Base-by-base conservation (phyloP, 2,797 vertebrate genomes). In the Epinephelus awoara region DNA sequence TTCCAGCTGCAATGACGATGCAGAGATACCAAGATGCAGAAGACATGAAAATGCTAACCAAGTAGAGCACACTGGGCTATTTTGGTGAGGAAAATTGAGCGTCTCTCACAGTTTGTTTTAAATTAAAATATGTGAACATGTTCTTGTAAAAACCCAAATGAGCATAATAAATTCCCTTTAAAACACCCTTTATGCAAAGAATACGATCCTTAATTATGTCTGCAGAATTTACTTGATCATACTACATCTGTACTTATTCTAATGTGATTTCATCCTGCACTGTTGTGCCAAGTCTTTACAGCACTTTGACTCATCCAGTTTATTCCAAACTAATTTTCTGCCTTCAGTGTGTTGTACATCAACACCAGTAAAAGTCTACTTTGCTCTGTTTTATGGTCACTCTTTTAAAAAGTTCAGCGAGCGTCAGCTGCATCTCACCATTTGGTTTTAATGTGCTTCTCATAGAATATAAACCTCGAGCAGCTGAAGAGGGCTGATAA, bases 391-490 rank as follows among this genome's bases (percentile, higher is more conserved):
- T 86, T 51, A 82, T 23, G 62, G 56, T 50, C 42, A 80, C 55
- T 27, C 51, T 18, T 75, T 68, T 42, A 54, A 76, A 70, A 69
- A 63, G 11, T 65, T 74, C 38, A 69, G 34, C 0, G 42, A 21
- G 27, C 51, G 40, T 44, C n/a, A 72, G 25, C 49, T 62, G 23
- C 25, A 4, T 54, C 47, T 51, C 18, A 27, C 51, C 62, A 54
- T 85, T 85, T 73, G 54, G 27, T 67, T 88, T 84, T 72, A 79
- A 81, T 72, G 44, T 55, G 54, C 2, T 47, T 73, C 59, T 68
- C 69, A 70, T 50, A 49, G 62, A 75, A 75, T 27, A 27, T 59
- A 75, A 87, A 77, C 58, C 29, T 42, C 0, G 4, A 67, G 66
- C 58, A 44, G 42, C 65, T 72, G 46, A 57, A 18, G 38, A 77